Percentiles rank a stretch among this genome's conserved stretches.
Conservation (phyloP, 1,140 invertebrate species). For the Mercenaria mercenaria region DNA sequence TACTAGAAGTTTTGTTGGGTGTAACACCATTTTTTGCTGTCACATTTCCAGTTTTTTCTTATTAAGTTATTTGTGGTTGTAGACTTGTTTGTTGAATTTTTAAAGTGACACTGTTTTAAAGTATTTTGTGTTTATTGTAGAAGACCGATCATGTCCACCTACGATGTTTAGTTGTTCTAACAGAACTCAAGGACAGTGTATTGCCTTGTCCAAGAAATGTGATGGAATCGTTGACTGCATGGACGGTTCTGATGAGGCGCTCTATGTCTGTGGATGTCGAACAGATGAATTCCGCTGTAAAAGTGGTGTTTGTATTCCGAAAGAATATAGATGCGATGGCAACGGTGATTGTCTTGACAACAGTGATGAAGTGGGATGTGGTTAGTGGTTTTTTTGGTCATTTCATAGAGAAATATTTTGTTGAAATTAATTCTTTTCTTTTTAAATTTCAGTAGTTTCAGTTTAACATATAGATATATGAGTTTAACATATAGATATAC, state of each 20-base stretch:
- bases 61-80: too few species aligned
- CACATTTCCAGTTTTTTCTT: too few species aligned
- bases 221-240: slow-evolving; percentile 32
- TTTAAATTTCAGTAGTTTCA: too few species aligned
- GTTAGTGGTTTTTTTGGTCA: slow-evolving; percentile 89
- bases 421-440: not conserved
- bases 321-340: slow-evolving; percentile 93
- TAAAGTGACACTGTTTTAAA: too few species aligned
- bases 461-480: too few species aligned
- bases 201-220: slow-evolving; percentile 49
- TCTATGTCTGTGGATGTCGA: slow-evolving; percentile 26
- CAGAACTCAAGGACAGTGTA: slow-evolving; percentile 41
- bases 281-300: slow-evolving; percentile 27
- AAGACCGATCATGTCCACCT: slow-evolving; percentile 25
- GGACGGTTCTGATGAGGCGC: slow-evolving; percentile 52
- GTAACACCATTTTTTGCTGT: too few species aligned
- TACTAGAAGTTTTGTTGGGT: too few species aligned
- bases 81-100: too few species aligned
- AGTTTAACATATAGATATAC: too few species aligned
- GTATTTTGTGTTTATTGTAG: too few species aligned
- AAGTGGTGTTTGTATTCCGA: slow-evolving; percentile 91
- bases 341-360: slow-evolving; percentile 87
- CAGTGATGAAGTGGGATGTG: slow-evolving; percentile 84
- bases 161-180: slow-evolving; percentile 37
- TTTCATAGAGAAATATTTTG: slow-evolving; percentile 90